These are phyloP conservation scores for Gnathonemus echidnorhynchus DNA, from an alignment of 2,113 vertebrate species.

Conservation along the genomic window DNA sequence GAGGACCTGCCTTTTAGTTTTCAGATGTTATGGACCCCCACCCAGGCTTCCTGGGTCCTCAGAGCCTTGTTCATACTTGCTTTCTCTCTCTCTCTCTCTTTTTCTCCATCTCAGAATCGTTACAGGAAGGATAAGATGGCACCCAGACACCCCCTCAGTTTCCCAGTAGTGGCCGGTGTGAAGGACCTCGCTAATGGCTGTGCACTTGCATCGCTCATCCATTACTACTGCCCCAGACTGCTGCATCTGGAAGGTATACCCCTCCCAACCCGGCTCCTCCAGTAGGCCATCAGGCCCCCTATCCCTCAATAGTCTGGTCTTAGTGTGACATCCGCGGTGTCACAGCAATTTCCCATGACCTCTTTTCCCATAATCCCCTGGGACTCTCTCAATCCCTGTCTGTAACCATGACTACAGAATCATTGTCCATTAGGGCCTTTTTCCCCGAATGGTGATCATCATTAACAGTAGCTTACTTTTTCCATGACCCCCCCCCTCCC, in stretches of 20 bases:
- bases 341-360: background rate
- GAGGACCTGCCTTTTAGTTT: background rate
- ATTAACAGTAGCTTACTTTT: background rate
- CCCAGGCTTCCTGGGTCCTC: background rate
- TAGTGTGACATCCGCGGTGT: background rate
- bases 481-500: background rate
- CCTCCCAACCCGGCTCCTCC: background rate
- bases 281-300: background rate
- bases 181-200: constrained; percentile 79
- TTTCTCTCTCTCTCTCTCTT: constrained; percentile 20
- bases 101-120: constrained; percentile 62
- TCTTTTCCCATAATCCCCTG: background rate
- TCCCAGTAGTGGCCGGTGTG: constrained; percentile 68
- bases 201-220: constrained; percentile 74
- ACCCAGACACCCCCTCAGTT: constrained; percentile 69
- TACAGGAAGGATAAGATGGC: constrained; percentile 80
- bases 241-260: constrained; percentile 74
- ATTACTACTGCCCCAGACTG: constrained; percentile 79
- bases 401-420: background rate
- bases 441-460: background rate
- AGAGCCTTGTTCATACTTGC: background rate
- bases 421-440: background rate
- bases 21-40: background rate
- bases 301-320: background rate
- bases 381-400: background rate